Evolutionary conservation across 2,797 vertebrate genomes (phyloP), one percentile per base, ranked within the genome.

Genomic region (Vipera ursinii): DNA sequence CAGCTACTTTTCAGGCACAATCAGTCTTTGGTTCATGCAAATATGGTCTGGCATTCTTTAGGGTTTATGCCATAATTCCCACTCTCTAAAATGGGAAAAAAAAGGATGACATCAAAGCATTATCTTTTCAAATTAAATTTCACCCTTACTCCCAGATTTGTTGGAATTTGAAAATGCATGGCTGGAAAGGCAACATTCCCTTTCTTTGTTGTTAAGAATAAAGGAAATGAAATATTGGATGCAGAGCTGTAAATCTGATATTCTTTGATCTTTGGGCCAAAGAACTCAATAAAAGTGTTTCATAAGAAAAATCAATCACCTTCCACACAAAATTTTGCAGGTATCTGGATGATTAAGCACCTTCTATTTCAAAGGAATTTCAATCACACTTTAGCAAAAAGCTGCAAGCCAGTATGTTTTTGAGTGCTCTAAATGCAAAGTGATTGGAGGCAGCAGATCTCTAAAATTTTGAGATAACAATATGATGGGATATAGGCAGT

Each of bases 261-360:
- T 93, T 94, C 96, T 97, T 97, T 97, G 96, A 97, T 98, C 96
- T 96, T 57, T 57, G 4, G 96, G 95, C 96, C 97, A 97, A 95
- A 94, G 96, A 97, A 93, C 92, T 95, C 97, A 97, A 95, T 95
- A 93, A 93, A 92, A 95, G 56, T 91, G 55, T 89, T 78, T 94
- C 97, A 95, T 92, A 89, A 96, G 90, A 78, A 51, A 65, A 63
- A 32, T 85, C 57, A 92, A 91, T 95, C 95, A 92, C 94, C 53
- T 96, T 97, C 96, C 93, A 94, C 87, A 92, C 59, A 87, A 91
- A 95, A 10, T 89, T 96, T 94, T 93, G 94, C 53, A 93, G 96
- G 93, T 92, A 92, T 91, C 94, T 93, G 94, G 95, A 95, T 96
- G 94, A 96, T 91, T 94, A 97, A 73, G 86, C 56, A 95, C 92